Evolutionary conservation across 2,797 vertebrate genomes (phyloP), one percentile per base, ranked within the genome.

Genomic region (Diplodus puntazzo): DNA sequence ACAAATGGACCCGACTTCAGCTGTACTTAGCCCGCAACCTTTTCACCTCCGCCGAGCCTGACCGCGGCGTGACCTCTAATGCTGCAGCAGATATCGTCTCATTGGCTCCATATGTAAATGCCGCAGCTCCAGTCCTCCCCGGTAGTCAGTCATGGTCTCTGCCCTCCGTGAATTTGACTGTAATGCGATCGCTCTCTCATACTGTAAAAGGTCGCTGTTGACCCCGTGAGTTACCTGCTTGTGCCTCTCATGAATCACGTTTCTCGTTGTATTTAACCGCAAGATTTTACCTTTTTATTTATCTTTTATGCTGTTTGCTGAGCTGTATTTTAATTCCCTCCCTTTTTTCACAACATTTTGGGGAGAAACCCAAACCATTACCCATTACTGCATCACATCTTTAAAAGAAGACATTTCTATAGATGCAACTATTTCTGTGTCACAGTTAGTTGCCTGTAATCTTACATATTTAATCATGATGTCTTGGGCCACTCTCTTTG

Each of bases 101-200:
- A 75, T 74, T 79, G 87, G 73, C 81, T 88, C 81, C 84, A 68
- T 84, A 82, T 86, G 85, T 87, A 89, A 88, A 88, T 82, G 83
- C 74, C 75, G 78, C 80, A 9, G 76, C 73, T 78, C 13, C 77
- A 73, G 71, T 50, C 57, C 55, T 64, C 75, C 68, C 11, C 59
- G 34, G 34, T 45, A 43, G 57, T 71, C 78, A 75, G 83, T 77
- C 81, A 79, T 23, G 68, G 77, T 80, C 81, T 73, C 65, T 86
- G 71, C 75, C 60, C 75, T 76, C 49, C 20, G 23, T 75, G 81
- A 82, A 84, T 87, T 73, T 83, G 11, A 53, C 83, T 82, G 83
- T 73, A 86, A 87, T 80, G 62, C 71, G 65, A 87, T 84, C 82
- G n/a, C 68, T 70, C 59, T 48, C 61, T 77, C 46, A 8, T 74